Base-by-base conservation (phyloP, 2,888 invertebrate genomes). In the Noctua janthina region DNA sequence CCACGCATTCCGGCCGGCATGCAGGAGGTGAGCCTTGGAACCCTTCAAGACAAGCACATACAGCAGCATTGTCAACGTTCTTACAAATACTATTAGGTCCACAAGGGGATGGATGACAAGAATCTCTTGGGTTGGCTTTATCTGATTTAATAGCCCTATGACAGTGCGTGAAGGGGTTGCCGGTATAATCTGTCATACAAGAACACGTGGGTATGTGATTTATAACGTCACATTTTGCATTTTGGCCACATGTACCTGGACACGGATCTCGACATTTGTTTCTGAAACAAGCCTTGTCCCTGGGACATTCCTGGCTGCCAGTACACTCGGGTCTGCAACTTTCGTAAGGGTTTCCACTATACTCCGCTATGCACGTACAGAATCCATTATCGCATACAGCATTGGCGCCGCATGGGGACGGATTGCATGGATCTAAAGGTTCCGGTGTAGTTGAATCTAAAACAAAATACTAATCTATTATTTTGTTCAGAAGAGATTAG, bases 1-100 rank as follows among this genome's bases (percentile, higher is more conserved):
- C 98, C 66, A 98, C 97, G 93, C 99, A 99, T 95, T 99, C 98
- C 8, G 99, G 98, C 93, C 98, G 98, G 91, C 99, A 99, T 78
- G 97, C 97, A 56, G 98, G 98, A 78, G 99, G 98, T 78, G 98
- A 97, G 64, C 99, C 99, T 92, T 97, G 97, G 93, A 98, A 99
- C 73, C 98, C 98, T 74, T 97, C 94, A 3, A 98, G 96, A 92
- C 99, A 99, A 5, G 98, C 98, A 92, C 99, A 99, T 2, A 98
- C 98, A 1, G 98, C 98, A 5, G 98, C 98, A 91, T 98, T 98
- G 78, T 98, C 98, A 49, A 98, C 97, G 29, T 98, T 98, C 88
- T 98, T 97, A 91, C 99, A 99, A 90, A 98, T 98, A 74, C 98
- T 98, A 90, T 98, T 98, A 15, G 98, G 97, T 59, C 98, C 98